Evolutionary conservation across 2,113 vertebrate species (phyloP), one percentile per base, ranked within the genome.

Genomic region (Gymnogyps californianus): DNA sequence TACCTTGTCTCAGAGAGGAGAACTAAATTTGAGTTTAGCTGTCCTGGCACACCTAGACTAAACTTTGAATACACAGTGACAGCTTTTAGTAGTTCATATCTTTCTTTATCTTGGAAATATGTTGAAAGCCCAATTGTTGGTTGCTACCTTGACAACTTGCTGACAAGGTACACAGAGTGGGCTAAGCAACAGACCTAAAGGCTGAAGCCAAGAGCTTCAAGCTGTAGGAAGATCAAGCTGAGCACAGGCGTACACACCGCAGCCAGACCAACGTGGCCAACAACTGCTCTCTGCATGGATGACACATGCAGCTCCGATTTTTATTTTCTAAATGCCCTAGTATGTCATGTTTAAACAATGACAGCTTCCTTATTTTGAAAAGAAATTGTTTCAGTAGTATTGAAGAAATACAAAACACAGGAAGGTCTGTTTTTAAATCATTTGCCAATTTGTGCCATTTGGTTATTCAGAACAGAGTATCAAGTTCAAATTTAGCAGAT

Each of bases 251-350:
- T 12, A 52, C 11, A 13, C 13, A 32, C 26, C 3, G 2, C 52
- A 81, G 62, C 58, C 3, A 1, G 15, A 32, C 20, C 65, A 47
- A 36, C 6, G 5, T 2, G 1, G 26, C 26, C 42, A 93, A 13
- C 1, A 1, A 22, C 46, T 65, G 5, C 55, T 72, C n/a, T 47
- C 49, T 36, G 13, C 17, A 32, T 17, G 36, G 44, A 51, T 12
- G 71, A 64, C 38, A 40, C 7, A 9, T 4, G 9, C 0, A 0
- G 36, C 34, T 62, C 28, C 1, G 3, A 28, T 47, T 74, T n/a
- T 66, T 14, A 54, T 26, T 70, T 89, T 64, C 49, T 67, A 52
- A 65, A 38, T 1, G 3, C 5, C 22, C n/a, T 47, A 47, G 14
- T 4, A 29, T 6, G 1, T 59, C 32, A 51, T 22, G 42, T 46